Evolutionary conservation across 2,888 invertebrate genomes (phyloP), one percentile per base, ranked within the genome.

Genomic region (Mesoligia furuncula): DNA sequence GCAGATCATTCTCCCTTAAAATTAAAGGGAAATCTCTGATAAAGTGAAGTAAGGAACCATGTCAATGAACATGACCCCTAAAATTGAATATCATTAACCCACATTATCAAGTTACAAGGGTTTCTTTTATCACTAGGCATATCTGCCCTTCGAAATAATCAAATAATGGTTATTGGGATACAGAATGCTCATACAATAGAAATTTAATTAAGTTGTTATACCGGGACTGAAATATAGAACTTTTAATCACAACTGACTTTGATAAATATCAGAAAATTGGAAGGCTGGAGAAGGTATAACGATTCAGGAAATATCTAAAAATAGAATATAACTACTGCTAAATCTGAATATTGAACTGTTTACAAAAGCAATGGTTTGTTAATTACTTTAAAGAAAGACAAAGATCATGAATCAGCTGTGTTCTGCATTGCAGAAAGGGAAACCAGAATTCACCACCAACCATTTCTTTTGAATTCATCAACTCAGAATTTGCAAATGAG

Each of bases 41-140:
- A 57, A 84, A 69, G 13, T 62, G 64, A 27, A 65, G 61, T 66
- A 76, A 71, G 65, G 68, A 76, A 68, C 62, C 73, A 70, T 73
- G 15, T 15, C 54, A 76, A 70, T 74, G 20, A 59, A 62, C 15
- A n/a, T 59, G 31, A 72, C 74, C 74, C 73, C 69, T 79, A 51
- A 65, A 77, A 84, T 87, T 69, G n/a, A 59, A 74, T 83, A 62
- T 62, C 48, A 77, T 75, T 73, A 75, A 73, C 74, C 86, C 66
- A 75, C 39, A 72, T 75, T 66, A 84, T 75, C 39, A 74, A 84
- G 54, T 84, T 75, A 84, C 45, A 61, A 45, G 65, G 74, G 74
- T 69, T 66, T 73, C 72, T 62, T 62, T 82, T 45, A 36, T 66
- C 66, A 73, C 8, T 82, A 69, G 57, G 57, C 36, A 31, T 73